Conservation (phyloP, 2,113 vertebrate species). For the Bubo scandiacus region DNA sequence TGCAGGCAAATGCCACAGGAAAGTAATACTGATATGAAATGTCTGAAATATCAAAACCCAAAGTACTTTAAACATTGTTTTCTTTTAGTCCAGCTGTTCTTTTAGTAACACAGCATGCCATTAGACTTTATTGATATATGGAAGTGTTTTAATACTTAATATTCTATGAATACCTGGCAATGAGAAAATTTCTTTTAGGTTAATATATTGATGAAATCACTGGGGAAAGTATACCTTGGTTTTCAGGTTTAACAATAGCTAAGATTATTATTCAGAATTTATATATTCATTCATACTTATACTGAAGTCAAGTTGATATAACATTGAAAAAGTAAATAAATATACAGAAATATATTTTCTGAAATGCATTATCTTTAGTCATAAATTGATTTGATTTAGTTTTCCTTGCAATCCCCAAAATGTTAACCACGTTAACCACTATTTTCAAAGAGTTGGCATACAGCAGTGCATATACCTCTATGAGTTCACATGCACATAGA, state of each 20-base stretch:
- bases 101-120: background rate
- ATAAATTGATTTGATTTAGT: background rate
- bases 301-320: background rate
- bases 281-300: background rate
- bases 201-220: background rate
- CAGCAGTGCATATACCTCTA: rapidly evolving
- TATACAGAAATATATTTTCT: background rate
- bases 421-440: background rate
- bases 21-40: background rate
- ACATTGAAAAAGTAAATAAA: background rate
- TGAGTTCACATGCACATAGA: rapidly evolving
- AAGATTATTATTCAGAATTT: background rate
- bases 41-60: background rate
- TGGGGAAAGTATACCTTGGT: background rate
- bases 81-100: background rate
- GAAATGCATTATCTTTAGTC: background rate
- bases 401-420: background rate
- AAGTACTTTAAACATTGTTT: background rate
- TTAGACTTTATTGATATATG: background rate
- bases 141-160: background rate
- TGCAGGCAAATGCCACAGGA: background rate
- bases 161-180: background rate
- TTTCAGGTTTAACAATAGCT: background rate
- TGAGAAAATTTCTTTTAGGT: background rate
- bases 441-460: background rate